Evolutionary conservation across 2,113 vertebrate species (phyloP).

Genomic region (Hydrochoerus hydrochaeris): DNA sequence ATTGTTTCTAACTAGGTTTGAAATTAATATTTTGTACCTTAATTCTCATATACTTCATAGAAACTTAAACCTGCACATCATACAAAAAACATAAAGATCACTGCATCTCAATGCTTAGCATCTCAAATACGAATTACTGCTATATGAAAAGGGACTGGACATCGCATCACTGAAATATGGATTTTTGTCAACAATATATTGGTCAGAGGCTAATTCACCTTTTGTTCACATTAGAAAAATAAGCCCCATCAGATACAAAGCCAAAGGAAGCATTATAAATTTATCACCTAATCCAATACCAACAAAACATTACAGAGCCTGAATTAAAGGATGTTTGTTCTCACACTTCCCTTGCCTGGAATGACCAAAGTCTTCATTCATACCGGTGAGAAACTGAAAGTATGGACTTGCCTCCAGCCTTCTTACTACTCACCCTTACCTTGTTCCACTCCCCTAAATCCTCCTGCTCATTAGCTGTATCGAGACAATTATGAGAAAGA

Average conservation of each 20-base stretch:
- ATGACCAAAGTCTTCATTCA: not conserved
- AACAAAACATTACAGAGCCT: not conserved
- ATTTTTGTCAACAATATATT: not conserved
- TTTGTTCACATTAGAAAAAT: slow-evolving; percentile 33
- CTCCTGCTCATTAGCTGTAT: not conserved
- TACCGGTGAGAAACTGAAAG: not conserved
- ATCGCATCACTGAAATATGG: not conserved
- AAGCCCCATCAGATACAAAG: not conserved
- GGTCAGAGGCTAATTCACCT: not conserved
- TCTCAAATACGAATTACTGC: not conserved
- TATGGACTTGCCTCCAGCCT: not conserved
- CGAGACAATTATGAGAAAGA: not conserved
- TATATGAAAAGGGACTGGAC: not conserved
- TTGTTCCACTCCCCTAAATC: rapidly evolving
- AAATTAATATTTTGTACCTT: not conserved
- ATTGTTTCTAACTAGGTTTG: not conserved
- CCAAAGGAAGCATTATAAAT: not conserved
- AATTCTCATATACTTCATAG: not conserved
- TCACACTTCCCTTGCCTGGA: not conserved
- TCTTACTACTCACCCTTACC: rapidly evolving
- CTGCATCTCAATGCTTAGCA: not conserved
- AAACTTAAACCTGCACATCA: not conserved
- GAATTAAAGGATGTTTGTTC: not conserved
- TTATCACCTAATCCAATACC: not conserved
- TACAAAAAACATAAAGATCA: not conserved